Conservation (phyloP, 2,888 invertebrate species). For the Crocallis elinguaria region DNA sequence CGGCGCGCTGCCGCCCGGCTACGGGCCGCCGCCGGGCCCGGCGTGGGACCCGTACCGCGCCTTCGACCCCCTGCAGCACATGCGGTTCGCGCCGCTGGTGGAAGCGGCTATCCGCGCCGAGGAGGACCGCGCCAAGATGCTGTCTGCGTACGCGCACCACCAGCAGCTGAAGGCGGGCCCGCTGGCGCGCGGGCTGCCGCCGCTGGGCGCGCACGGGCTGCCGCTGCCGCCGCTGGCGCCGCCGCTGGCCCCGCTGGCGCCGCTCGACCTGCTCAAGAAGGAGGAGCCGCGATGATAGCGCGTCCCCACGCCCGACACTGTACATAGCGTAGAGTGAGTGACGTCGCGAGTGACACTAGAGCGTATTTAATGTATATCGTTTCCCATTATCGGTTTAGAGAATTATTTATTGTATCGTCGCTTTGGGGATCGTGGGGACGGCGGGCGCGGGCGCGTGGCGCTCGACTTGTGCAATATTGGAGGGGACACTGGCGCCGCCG, state of each 20-base stretch:
- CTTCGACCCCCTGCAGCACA: slow-evolving; percentile 88
- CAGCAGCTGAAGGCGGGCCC: slow-evolving; percentile 82
- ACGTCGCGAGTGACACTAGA: slow-evolving; percentile 61
- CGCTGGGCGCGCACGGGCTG: slow-evolving; percentile 67
- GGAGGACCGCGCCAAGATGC: slow-evolving; percentile 91
- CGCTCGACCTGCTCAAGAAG: slow-evolving; percentile 86
- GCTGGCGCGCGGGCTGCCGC: slow-evolving; percentile 73
- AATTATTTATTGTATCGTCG: slow-evolving; percentile 80
- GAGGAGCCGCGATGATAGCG: slow-evolving; percentile 84
- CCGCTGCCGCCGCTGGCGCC: slow-evolving; percentile 36
- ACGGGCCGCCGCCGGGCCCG: slow-evolving; percentile 82
- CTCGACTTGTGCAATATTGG: slow-evolving; percentile 74
- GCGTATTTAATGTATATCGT: slow-evolving; percentile 66
- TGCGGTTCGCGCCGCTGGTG: slow-evolving; percentile 91
- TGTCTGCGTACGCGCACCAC: slow-evolving; percentile 88
- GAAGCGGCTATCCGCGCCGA: slow-evolving; percentile 91
- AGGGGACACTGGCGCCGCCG: slow-evolving; percentile 65
- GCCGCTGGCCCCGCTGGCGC: slow-evolving; percentile 68
- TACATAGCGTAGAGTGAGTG: slow-evolving; percentile 53
- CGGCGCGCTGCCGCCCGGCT: slow-evolving; percentile 82
- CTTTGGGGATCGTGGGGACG: slow-evolving; percentile 56
- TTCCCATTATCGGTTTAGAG: slow-evolving; percentile 76
- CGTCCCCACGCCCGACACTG: slow-evolving; percentile 52
- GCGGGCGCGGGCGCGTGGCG: slow-evolving; percentile 69
- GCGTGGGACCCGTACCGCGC: slow-evolving; percentile 89